A percentile compares a stretch with the other conserved stretches of the same genome.
Evolutionary conservation across 2,113 vertebrate species (phyloP).

Genomic region (Petaurus breviceps): DNA sequence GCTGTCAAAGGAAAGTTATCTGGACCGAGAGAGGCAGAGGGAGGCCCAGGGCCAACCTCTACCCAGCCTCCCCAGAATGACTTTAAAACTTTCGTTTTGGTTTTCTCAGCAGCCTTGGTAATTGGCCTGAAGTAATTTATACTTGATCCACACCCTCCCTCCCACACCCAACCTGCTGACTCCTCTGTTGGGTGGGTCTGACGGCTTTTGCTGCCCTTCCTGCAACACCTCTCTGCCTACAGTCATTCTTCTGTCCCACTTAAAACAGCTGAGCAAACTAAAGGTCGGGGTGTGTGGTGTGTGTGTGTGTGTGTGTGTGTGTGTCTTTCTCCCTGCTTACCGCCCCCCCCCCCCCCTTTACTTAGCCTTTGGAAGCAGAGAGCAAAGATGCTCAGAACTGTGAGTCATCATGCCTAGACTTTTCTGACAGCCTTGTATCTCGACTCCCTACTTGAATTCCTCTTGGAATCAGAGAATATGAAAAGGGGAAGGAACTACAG

Average conservation of each 20-base stretch:
- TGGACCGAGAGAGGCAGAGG: background rate
- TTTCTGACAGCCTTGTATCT: background rate
- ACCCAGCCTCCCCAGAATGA: background rate
- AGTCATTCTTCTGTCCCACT: background rate
- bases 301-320: too few relatives aligned
- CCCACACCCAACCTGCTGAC: constrained; percentile 64
- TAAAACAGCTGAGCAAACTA: background rate
- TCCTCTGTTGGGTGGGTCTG: constrained; percentile 57
- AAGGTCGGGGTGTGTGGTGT: background rate
- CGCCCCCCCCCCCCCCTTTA: too few relatives aligned
- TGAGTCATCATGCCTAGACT: background rate
- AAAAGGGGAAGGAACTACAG: background rate
- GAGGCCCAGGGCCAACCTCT: background rate
- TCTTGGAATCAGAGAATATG: background rate
- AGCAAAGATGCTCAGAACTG: background rate
- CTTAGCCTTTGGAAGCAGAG: background rate
- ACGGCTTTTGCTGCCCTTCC: constrained; percentile 64
- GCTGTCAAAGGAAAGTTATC: background rate
- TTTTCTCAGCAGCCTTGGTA: background rate
- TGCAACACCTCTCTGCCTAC: background rate
- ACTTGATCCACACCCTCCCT: background rate
- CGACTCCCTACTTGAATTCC: background rate
- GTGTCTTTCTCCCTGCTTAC: background rate
- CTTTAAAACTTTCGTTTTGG: background rate
- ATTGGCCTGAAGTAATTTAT: background rate